Evolutionary conservation across 2,888 invertebrate genomes (phyloP).

Genomic region (Tenthredo livida): DNA sequence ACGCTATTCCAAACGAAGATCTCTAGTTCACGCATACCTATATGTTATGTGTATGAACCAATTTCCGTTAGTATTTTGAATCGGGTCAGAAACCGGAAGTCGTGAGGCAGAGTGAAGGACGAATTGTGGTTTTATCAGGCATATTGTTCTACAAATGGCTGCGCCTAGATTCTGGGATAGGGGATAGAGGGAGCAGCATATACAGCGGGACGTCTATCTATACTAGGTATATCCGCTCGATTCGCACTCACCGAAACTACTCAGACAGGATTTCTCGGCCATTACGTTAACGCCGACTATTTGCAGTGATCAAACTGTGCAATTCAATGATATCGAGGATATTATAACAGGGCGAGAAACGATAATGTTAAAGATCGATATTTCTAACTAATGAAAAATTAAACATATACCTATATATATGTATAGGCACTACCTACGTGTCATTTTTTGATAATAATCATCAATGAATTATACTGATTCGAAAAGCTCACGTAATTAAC

Average conservation of each 20-base stretch:
- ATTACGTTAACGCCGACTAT: not conserved
- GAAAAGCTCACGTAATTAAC: constrained; percentile 11
- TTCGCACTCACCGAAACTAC: not conserved
- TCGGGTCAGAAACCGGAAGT: not conserved
- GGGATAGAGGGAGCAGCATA: too few relatives aligned
- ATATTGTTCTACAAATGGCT: constrained; percentile 38
- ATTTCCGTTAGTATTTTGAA: not conserved
- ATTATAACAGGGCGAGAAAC: not conserved
- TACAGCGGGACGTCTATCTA: not conserved
- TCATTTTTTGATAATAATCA: not conserved
- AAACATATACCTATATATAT: too few relatives aligned
- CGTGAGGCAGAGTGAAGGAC: not conserved
- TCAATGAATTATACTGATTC: not conserved
- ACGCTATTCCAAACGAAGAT: not conserved
- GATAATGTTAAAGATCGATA: not conserved
- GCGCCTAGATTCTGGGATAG: constrained; percentile 11
- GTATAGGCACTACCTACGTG: too few relatives aligned
- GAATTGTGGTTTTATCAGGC: constrained; percentile 21
- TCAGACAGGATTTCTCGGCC: not conserved
- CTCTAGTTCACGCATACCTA: not conserved
- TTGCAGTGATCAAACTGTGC: not conserved
- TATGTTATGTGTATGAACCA: not conserved
- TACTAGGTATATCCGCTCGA: constrained; percentile 1
- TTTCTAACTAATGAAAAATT: not conserved
- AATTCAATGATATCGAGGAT: not conserved